Base-by-base conservation (phyloP, 2,888 invertebrate species). In the Trachelus troglodyta region DNA sequence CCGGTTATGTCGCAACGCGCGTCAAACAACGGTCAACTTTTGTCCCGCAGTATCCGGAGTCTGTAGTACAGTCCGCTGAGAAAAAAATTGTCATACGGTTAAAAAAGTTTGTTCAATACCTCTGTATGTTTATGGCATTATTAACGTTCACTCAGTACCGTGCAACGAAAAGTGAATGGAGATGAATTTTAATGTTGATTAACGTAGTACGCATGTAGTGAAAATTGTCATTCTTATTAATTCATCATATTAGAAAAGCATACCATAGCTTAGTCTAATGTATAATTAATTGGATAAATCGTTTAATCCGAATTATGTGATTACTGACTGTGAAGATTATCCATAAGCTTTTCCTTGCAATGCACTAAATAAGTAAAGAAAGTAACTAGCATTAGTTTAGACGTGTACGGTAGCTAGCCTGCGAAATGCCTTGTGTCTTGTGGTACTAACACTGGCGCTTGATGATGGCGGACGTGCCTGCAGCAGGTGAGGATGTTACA, bases 401-500 rank as follows among this genome's bases (percentile, higher is more conserved):
- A 34, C 37, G 15, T 37, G 78, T 83, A 81, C 74, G 79, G 79
- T 85, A 86, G 85, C 87, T 89, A 88, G 89, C 88, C 88, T 88
- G 88, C 86, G 89, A 89, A 81, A 87, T 89, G 90, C 89, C 89
- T 90, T 89, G 89, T 90, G 90, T 90, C 90, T 90, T 90, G 89
- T 89, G 89, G 89, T 89, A 90, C 90, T 90, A 90, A 90, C 90
- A 88, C 88, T 90, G 89, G 89, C 89, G 89, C 88, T 90, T 90
- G 89, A 90, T 87, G 87, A 89, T 90, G 90, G 89, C 89, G 87
- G 87, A 87, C 88, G 86, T 90, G 89, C 90, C 87, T 91, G 91
- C 91, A 91, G 91, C 91, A 89, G 89, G 90, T 90, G 91, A 91
- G 91, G 90, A 90, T 91, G 90, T 92, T 89, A 91, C 91, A 95